Evolutionary conservation across 2,888 invertebrate species (phyloP).

Genomic region (Globia sparganii): DNA sequence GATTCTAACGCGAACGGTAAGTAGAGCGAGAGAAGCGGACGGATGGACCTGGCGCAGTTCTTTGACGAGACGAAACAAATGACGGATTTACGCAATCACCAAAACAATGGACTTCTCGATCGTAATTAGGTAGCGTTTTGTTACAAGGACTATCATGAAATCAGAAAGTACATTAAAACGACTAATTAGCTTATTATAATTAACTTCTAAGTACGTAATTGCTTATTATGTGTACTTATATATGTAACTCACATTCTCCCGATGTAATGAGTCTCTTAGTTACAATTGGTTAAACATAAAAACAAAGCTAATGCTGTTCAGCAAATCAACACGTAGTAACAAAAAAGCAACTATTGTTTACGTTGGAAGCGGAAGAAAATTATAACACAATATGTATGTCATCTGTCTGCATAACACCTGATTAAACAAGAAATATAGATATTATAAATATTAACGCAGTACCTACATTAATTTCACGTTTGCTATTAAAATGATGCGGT

Average conservation of each 20-base stretch:
- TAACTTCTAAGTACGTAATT: conserved; percentile 30
- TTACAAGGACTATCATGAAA: conserved; percentile 67
- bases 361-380: conserved; percentile 52
- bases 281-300: conserved; percentile 23
- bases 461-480: neutral
- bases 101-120: conserved; percentile 71
- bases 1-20: conserved; percentile 60
- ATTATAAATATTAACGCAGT: neutral
- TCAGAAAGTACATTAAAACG: conserved; percentile 65
- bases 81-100: conserved; percentile 73
- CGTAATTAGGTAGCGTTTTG: conserved; percentile 63
- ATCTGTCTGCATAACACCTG: conserved; percentile 43
- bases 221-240: conserved; percentile 8
- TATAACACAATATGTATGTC: conserved; percentile 11
- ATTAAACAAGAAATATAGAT: conserved; percentile 44
- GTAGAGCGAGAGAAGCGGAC: conserved; percentile 66
- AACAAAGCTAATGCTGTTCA: conserved; percentile 19
- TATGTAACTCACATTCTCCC: conserved; percentile 19
- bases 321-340: conserved; percentile 16
- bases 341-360: conserved; percentile 41
- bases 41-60: conserved; percentile 54
- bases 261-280: conserved; percentile 23
- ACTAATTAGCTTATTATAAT: conserved; percentile 41
- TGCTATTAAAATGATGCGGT: neutral
- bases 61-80: conserved; percentile 68